Base-by-base conservation (phyloP, 2,113 vertebrate genomes). In the Vulpes vulpes region DNA sequence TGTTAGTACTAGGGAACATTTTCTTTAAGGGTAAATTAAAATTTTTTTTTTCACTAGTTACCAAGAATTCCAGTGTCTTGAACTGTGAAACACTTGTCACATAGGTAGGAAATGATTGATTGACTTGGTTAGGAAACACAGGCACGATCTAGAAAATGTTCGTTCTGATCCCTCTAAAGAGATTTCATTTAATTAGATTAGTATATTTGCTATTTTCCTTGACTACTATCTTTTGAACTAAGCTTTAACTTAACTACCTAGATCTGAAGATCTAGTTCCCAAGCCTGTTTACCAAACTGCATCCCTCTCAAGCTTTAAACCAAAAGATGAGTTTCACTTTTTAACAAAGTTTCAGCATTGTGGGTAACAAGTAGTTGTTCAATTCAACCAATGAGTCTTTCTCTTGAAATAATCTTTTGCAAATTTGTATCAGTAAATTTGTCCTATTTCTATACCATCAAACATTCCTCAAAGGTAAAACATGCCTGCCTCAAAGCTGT, bases 351-450 rank as follows among this genome's bases (percentile, higher is more conserved):
- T 49, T 79, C 12, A 65, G 19, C 53, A 22, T 53, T 65, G 85
- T 89, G 23, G 23, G 10, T 53, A 93, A 43, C 17, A 92, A 17
- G 35, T 85, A 78, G 73, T 51, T 82, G 3, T 92, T 20, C 25
- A 82, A 67, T 16, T 83, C 27, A 55, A 14, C 7, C 51, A 83
- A 15, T 60, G 49, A 60, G 16, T 95, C 67, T 83, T 90, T 30
- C 11, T 59, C 25, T 89, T 86, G 12, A 96, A 81, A 90, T 92
- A 94, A 3, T 89, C 62, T 78, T 95, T 86, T 93, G 53, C 12
- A 65, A 91, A 83, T 57, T 69, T 71, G 6, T 57, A 57, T 89
- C 59, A 62, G 27, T 64, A 30, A 74, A 87, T 89, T 51, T 84
- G 38, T 92, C 55, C 55, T 79, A 71, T 76, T 93, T 84, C 27